A percentile compares a stretch with the other conserved stretches of the same genome.
Evolutionary conservation across 1,140 invertebrate species (phyloP).

Genomic region (Drosophila sturtevanti): DNA sequence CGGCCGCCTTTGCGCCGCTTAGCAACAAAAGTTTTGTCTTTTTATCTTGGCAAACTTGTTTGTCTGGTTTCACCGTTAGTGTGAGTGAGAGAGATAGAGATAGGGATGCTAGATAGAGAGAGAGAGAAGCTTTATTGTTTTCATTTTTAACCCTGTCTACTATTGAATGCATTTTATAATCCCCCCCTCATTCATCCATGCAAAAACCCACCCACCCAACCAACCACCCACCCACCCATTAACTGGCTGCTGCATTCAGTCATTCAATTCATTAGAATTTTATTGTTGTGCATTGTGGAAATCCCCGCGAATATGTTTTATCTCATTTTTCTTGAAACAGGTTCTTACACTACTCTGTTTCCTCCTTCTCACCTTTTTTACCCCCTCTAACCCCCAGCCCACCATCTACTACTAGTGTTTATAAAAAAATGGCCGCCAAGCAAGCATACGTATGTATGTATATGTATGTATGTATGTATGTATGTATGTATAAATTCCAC

Average conservation of each 20-base stretch:
- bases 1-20: constrained; percentile 48
- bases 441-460: no score
- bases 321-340: not conserved
- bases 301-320: not conserved
- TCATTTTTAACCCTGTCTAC: not conserved
- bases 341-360: not conserved
- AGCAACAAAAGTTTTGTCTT: constrained; percentile 70
- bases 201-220: no score
- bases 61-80: constrained; percentile 51
- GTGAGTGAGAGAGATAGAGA: not conserved
- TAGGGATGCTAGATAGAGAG: not conserved
- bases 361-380: constrained; percentile 26
- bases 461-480: no score
- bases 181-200: not conserved
- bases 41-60: constrained; percentile 66
- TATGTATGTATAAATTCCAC: constrained; percentile 17
- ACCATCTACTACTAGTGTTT: constrained; percentile 14
- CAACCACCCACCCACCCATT: not conserved
- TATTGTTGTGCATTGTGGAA: constrained; percentile 5
- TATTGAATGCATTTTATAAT: not conserved
- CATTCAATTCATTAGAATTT: constrained; percentile 7
- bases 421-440: constrained; percentile 47
- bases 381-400: not conserved
- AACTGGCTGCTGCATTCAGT: not conserved
- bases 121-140: constrained; percentile 1